phyloP scores from a whole-genome alignment of 2,888 invertebrate genomes.

The Stegana nigrithorax region DNA sequence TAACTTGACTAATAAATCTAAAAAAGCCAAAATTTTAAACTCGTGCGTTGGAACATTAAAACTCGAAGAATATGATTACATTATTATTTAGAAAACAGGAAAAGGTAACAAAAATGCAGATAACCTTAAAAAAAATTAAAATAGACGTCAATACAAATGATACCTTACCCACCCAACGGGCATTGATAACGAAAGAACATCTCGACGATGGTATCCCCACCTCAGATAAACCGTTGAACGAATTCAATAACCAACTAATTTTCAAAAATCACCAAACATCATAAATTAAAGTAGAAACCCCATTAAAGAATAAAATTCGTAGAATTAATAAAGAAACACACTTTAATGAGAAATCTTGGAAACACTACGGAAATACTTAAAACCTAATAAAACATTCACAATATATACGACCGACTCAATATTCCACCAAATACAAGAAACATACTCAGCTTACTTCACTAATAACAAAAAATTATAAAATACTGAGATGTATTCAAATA shows the following conservation, averaged over 20 bases:
- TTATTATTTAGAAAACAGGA: slow-evolving; percentile 36
- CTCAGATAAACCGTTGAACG: slow-evolving; percentile 40
- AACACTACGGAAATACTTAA: slow-evolving; percentile 30
- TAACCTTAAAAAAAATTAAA: slow-evolving; percentile 23
- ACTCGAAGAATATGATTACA: not conserved
- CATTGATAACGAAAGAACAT: slow-evolving; percentile 30
- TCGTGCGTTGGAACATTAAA: not conserved
- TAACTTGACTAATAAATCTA: not conserved
- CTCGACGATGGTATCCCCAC: slow-evolving; percentile 37
- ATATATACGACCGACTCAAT: slow-evolving; percentile 26
- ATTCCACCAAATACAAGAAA: slow-evolving; percentile 24
- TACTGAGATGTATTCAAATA: slow-evolving; percentile 16
- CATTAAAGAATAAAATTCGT: slow-evolving; percentile 37
- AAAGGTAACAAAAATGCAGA: slow-evolving; percentile 34
- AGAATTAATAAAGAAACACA: slow-evolving; percentile 23
- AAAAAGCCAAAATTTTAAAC: not conserved
- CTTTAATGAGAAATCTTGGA: slow-evolving; percentile 24
- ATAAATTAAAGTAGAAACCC: slow-evolving; percentile 22
- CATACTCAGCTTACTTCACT: slow-evolving; percentile 21
- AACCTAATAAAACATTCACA: slow-evolving; percentile 35
- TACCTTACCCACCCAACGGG: slow-evolving; percentile 24
- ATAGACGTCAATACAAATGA: slow-evolving; percentile 15
- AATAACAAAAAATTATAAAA: slow-evolving; percentile 18
- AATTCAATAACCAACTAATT: slow-evolving; percentile 36
- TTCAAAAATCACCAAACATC: slow-evolving; percentile 21